phyloP scores from a whole-genome alignment of 2,113 vertebrate genomes.

The Antigone vipio region DNA sequence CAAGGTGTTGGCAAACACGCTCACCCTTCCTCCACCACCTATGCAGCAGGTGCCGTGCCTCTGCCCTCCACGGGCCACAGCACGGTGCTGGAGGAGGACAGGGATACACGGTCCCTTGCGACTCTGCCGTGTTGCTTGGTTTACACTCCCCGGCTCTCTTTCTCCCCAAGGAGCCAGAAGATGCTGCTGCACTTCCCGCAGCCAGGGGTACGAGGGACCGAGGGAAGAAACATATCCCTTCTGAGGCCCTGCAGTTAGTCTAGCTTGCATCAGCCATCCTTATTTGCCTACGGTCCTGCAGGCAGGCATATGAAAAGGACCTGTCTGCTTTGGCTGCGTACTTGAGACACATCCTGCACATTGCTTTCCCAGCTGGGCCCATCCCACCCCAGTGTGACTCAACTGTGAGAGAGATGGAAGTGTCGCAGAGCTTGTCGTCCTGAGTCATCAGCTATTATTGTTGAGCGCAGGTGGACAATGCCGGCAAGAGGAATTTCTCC shows the following conservation, averaged over 20 bases:
- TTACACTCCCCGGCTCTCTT: not conserved
- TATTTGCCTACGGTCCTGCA: not conserved
- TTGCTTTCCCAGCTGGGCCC: conserved; percentile 59
- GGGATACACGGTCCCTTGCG: accelerated
- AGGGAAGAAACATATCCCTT: not conserved
- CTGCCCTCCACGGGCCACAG: not conserved
- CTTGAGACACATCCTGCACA: conserved; percentile 54
- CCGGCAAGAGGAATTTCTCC: conserved; percentile 13
- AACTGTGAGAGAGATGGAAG: conserved; percentile 39
- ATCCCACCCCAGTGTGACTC: conserved; percentile 56
- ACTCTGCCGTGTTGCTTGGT: not conserved
- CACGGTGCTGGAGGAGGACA: not conserved
- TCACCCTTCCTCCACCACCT: not conserved
- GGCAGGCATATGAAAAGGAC: not conserved
- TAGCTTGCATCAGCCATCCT: not conserved
- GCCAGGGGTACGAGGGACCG: not conserved
- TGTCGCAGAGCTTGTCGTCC: not conserved
- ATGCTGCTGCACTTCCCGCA: not conserved
- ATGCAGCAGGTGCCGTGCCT: not conserved
- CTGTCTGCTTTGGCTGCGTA: not conserved
- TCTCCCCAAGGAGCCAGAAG: not conserved
- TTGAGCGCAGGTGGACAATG: not conserved
- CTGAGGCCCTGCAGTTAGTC: not conserved
- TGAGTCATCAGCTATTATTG: conserved; percentile 61
- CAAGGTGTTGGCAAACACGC: not conserved